Percentiles rank a stretch among this genome's conserved stretches.
Conservation (phyloP, 1,140 invertebrate genomes). For the Eurosta solidaginis region DNA sequence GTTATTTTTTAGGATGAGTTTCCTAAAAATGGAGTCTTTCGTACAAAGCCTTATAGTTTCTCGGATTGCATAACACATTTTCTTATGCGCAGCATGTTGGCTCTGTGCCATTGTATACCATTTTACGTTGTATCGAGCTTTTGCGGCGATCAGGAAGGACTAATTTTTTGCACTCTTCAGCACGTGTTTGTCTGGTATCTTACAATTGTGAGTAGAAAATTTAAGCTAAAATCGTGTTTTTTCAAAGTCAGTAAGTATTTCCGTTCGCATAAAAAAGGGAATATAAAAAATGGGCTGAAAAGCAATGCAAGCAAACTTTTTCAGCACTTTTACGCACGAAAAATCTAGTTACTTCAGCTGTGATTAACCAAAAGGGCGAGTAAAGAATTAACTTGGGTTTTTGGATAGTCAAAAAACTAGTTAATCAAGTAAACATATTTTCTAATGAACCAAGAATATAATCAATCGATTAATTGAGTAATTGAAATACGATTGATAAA, state of each 20-base stretch:
- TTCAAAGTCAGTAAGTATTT: not conserved
- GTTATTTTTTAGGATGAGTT: conserved; percentile 56
- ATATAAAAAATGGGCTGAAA: too few species aligned
- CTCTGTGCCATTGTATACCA: conserved; percentile 64
- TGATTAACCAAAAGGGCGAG: too few species aligned
- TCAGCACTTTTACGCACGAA: too few species aligned
- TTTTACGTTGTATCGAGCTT: conserved; percentile 62
- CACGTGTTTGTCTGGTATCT: conserved; percentile 48
- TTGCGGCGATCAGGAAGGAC: conserved; percentile 38
- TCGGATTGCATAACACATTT: conserved; percentile 65
- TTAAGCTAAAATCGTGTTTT: not conserved
- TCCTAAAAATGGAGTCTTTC: conserved; percentile 46
- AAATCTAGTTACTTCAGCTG: too few species aligned
- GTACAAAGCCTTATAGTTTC: conserved; percentile 43
- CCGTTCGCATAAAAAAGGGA: too few species aligned
- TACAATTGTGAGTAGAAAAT: conserved; percentile 47
- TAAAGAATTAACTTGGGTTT: too few species aligned
- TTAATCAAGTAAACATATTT: too few species aligned
- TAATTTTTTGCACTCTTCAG: conserved; percentile 49
- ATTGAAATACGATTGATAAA: too few species aligned
- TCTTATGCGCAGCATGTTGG: conserved; percentile 61
- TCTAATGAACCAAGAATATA: too few species aligned
- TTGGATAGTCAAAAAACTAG: too few species aligned
- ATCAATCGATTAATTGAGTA: too few species aligned
- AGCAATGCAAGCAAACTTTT: too few species aligned